These are phyloP conservation scores for Trachemys scripta DNA, from an alignment of 2,113 vertebrate genomes.

Conservation along the genomic window DNA sequence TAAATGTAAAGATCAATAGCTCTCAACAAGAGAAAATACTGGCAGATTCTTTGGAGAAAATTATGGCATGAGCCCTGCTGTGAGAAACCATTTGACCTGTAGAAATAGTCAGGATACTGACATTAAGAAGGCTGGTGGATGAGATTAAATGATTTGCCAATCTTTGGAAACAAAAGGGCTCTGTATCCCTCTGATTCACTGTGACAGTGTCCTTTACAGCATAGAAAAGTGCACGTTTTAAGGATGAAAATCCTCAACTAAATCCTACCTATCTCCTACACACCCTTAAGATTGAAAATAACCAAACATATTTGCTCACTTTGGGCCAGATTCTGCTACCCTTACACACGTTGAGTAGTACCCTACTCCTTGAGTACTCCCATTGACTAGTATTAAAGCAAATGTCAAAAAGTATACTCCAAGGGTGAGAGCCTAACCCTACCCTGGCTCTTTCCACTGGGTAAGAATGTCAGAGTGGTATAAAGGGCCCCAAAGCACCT, in stretches of 20 bases:
- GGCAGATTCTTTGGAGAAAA: constrained; percentile 17
- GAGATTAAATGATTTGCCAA: constrained; percentile 35
- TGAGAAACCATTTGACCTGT: constrained; percentile 28
- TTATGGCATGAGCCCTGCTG: not conserved
- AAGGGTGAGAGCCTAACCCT: not conserved
- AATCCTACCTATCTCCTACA: not conserved
- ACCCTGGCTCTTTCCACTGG: not conserved
- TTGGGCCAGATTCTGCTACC: not conserved
- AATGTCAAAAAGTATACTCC: not conserved
- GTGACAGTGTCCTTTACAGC: constrained; percentile 33
- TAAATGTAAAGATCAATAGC: not conserved
- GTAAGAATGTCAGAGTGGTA: not conserved
- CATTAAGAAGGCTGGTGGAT: constrained; percentile 30
- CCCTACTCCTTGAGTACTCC: not conserved
- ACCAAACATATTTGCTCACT: not conserved
- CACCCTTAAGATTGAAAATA: not conserved
- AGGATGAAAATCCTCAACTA: constrained; percentile 12
- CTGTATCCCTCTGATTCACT: constrained; percentile 32
- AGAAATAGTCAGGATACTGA: constrained; percentile 28
- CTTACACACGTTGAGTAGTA: not conserved
- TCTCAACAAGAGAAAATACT: not conserved
- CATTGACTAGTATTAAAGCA: not conserved
- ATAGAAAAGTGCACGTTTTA: not conserved
- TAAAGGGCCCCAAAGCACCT: not conserved
- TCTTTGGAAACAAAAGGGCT: constrained; percentile 45